Evolutionary conservation across 2,113 vertebrate genomes (phyloP), one percentile per base, ranked within the genome.

Genomic region (Chlorodrepanis virens): DNA sequence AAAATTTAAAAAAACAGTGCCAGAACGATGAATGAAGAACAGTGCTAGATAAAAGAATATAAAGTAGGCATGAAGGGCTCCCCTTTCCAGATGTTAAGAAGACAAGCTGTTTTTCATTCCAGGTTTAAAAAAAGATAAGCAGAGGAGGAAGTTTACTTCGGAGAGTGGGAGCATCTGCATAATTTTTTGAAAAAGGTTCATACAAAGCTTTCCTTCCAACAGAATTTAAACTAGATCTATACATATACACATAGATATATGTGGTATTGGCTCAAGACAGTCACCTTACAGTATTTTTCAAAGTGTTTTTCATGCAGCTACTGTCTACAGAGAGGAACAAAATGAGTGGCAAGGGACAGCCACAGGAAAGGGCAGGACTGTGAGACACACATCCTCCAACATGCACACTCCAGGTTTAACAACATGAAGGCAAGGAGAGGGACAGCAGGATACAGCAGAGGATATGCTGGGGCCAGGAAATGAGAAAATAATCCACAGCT

Each of bases 361-460:
- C 63, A 57, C 82, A 89, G 90, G 84, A 88, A 94, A 96, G 88
- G 88, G 72, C 82, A 93, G 90, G 85, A 76, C 59, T 47, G 67
- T 2, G 39, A 81, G 24, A 89, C 2, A 6, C 15, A 25, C 81
- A 68, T 28, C 80, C 77, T 87, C 56, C 42, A 21, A 56, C 56
- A 40, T 0, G 21, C 56, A 40, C 1, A 5, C 57, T 53, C 18
- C 1, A 54, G 79, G 59, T 39, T 56, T n/a, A 90, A 72, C 63
- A 78, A 33, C 25, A 8, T 0, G 21, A 39, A 71, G 84, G 83
- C 60, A 54, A 56, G 56, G 40, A 13, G 27, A 89, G 44, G 33
- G 80, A 52, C 2, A 69, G 86, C 92, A 80, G 84, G 90, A 92
- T 56, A 44, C 64, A 68, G 69, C 69, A 57, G 29, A 81, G 93